Conservation (phyloP, 2,888 invertebrate genomes). For the Drosophila recens region DNA sequence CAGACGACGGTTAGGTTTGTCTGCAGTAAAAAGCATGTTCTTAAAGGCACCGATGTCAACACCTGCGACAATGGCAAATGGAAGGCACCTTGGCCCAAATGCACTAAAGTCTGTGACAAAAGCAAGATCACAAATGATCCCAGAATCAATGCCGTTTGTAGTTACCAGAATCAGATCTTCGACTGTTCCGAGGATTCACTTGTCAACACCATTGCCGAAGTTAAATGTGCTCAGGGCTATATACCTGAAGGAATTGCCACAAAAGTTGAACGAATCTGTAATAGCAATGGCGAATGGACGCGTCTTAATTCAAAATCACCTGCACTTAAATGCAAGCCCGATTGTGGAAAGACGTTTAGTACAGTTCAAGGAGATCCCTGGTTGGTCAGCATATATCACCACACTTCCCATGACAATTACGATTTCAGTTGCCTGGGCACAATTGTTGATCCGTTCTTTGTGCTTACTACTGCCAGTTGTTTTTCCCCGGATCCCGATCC, state of each 20-base stretch:
- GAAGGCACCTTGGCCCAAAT: slow-evolving; percentile 26
- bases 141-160: slow-evolving; percentile 14
- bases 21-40: background rate
- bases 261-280: slow-evolving; percentile 40
- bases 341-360: slow-evolving; percentile 67
- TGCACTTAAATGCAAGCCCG: slow-evolving; percentile 62
- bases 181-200: slow-evolving; percentile 17
- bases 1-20: slow-evolving; percentile 13
- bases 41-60: slow-evolving; percentile 29
- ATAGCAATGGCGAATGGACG: slow-evolving; percentile 64
- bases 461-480: slow-evolving; percentile 28
- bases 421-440: slow-evolving; percentile 33
- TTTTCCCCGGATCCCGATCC: background rate
- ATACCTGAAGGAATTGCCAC: accelerated
- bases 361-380: slow-evolving; percentile 66
- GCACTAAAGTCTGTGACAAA: slow-evolving; percentile 18
- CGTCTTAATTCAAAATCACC: background rate
- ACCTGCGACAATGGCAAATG: slow-evolving; percentile 40
- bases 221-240: slow-evolving; percentile 36
- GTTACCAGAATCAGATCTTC: background rate
- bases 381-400: slow-evolving; percentile 68
- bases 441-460: slow-evolving; percentile 36
- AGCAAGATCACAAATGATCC: slow-evolving; percentile 6
- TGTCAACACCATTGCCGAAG: background rate
- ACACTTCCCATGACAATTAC: background rate